Evolutionary conservation across 2,888 invertebrate genomes (phyloP), one percentile per base, ranked within the genome.

Genomic region (Athalia circularis): DNA sequence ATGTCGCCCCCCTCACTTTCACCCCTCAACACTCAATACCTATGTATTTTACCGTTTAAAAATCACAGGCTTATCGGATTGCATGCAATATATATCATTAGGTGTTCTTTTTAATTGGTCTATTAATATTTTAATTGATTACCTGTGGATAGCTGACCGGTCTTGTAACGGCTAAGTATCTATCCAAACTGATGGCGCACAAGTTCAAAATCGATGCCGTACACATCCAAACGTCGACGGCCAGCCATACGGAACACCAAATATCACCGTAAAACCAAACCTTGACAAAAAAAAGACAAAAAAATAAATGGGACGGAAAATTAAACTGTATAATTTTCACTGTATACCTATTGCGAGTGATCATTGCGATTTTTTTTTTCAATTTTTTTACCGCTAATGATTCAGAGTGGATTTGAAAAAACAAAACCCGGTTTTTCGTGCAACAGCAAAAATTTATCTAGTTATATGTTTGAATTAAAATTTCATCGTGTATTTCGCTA

Each of bases 151-250:
- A 99, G 89, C 96, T 96, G 86, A 99, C 96, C 0, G 99, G 99
- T 77, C 98, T 93, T 61, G 98, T 98, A 80, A 99, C 98, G 45
- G 99, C 99, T 85, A 99, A 96, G 92, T 99, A 99, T 91, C 99
- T 93, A 92, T 97, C 96, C 88, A 99, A 92, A 13, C 97, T 97
- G 88, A 99, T 99, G 85, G 97, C 98, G 89, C 98, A 98, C 77
- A 99, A 93, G 91, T 99, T 99, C 84, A 99, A 93, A 86, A 99
- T 99, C 85, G 98, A 98, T 0, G 99, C 98, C 0, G 99, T 99
- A 92, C 98, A 99, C 96, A 99, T 96, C 97, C 98, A 98, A 9
- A 99, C 99, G 91, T 99, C 99, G 79, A 98, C 95, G 0, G 99
- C 98, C 81, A 99, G 92, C 99, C 99, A 99, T 83, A 98, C 94